Percentiles rank a stretch among this genome's conserved stretches.
phyloP scores from a whole-genome alignment of 2,888 invertebrate species.

The Dione juno region DNA sequence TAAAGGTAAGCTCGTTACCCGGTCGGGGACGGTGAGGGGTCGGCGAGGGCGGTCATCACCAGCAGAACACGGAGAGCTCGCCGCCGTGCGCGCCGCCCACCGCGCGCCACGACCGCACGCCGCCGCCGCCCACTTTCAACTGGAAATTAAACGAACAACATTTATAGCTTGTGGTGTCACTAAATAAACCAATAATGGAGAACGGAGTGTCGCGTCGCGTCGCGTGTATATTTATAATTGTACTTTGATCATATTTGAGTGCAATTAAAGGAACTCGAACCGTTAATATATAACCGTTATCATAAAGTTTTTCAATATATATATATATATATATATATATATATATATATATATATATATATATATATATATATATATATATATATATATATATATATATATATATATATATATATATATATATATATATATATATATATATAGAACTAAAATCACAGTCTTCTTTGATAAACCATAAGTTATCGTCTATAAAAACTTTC shows the following conservation, averaged over 20 bases:
- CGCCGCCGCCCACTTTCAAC: constrained; percentile 88
- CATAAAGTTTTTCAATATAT: no score
- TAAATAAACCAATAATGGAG: no score
- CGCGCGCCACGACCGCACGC: constrained; percentile 89
- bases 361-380: no score
- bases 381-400: no score
- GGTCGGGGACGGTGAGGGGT: constrained; percentile 31
- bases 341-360: no score
- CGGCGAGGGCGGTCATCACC: constrained; percentile 81
- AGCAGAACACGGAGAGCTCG: constrained; percentile 91
- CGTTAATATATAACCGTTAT: no score
- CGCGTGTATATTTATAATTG: constrained; percentile 55
- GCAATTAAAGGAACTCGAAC: constrained; percentile 53
- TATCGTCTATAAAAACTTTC: background rate
- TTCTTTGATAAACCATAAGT: constrained; percentile 13
- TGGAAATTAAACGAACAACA: constrained; percentile 64
- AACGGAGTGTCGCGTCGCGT: constrained; percentile 41
- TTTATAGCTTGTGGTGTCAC: no score
- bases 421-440: no score
- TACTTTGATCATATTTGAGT: constrained; percentile 61
- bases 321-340: no score
- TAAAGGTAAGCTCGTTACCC: constrained; percentile 32
- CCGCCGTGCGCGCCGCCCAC: constrained; percentile 86
- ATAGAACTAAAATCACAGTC: no score
- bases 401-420: no score